Percentiles rank a stretch among this genome's conserved stretches.
Conservation (phyloP, 2,888 invertebrate genomes). For the Stenichneumon culpator region DNA sequence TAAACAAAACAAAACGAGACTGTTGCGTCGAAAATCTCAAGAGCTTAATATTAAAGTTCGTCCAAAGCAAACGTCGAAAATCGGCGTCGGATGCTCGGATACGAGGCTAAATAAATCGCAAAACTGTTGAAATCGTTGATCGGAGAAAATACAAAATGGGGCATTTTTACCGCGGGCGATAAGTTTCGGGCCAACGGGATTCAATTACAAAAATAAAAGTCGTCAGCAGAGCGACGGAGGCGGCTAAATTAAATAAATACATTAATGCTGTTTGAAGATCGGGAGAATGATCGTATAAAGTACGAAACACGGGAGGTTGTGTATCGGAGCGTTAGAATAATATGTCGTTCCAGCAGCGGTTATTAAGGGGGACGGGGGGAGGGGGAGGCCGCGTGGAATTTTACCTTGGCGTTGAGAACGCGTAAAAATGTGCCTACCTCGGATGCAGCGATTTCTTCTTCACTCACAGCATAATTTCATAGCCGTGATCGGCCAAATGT, state of each 20-base stretch:
- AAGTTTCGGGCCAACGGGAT: background rate
- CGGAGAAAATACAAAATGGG: slow-evolving; percentile 6
- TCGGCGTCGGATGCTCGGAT: background rate
- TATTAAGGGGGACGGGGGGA: background rate
- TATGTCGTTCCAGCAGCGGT: background rate
- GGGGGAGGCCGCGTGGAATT: slow-evolving; percentile 12
- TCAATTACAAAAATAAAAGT: background rate
- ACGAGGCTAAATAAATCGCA: background rate
- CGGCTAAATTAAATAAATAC: background rate
- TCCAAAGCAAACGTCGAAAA: background rate
- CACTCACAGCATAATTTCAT: slow-evolving; percentile 5
- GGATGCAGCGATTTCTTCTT: background rate
- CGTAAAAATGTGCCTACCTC: background rate
- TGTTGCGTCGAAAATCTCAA: background rate
- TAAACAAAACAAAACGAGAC: background rate
- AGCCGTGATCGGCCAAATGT: background rate
- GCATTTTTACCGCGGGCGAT: background rate
- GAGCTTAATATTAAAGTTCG: background rate
- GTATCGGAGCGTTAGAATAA: background rate
- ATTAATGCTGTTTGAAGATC: background rate
- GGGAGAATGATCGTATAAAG: background rate
- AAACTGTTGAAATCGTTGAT: background rate
- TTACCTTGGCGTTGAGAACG: background rate
- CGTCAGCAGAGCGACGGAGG: background rate
- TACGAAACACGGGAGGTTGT: background rate